Base-by-base conservation (phyloP, 2,797 vertebrate genomes). In the Salarias fasciatus region DNA sequence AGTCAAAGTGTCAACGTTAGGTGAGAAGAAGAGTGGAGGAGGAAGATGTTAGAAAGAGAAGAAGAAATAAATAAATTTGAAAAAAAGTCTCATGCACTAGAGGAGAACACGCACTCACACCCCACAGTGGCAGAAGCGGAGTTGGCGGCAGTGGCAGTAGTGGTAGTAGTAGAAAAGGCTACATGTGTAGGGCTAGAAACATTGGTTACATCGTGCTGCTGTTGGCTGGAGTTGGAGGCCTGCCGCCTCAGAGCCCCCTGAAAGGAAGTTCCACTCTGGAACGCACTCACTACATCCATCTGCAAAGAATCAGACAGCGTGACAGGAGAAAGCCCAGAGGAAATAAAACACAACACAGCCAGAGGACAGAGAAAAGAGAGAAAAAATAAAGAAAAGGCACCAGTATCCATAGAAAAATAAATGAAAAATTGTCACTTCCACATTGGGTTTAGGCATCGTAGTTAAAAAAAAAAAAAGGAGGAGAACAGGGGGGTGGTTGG, bases 161-260 rank as follows among this genome's bases (percentile, higher is more conserved):
- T 95, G 82, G 88, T 86, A 85, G 89, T 86, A 86, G 90, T 86
- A 94, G 97, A 95, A 96, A 98, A 98, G 95, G 97, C 97, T 99
- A 99, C 98, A 99, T 99, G 98, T 97, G 97, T 96, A 98, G 98
- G 98, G 97, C 97, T 99, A 99, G 98, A 99, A 98, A 99, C 96
- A 97, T 99, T 97, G 97, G 98, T 99, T 99, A 99, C 98, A 99
- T 99, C 97, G 95, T 98, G 98, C 94, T 99, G 97, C 94, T 98
- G 98, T 93, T 99, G 97, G 96, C 97, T 99, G 96, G 95, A 94
- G 96, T 96, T 98, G 96, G 98, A 99, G 93, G 98, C 95, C 95
- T 99, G 98, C 90, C 97, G 96, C 96, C 97, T 98, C 91, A 98
- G 95, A 94, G 96, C 95, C 94, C 96, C 98, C 98, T 99, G 97